Evolutionary conservation across 2,888 invertebrate genomes (phyloP).

Genomic region (Cosmia trapezina): DNA sequence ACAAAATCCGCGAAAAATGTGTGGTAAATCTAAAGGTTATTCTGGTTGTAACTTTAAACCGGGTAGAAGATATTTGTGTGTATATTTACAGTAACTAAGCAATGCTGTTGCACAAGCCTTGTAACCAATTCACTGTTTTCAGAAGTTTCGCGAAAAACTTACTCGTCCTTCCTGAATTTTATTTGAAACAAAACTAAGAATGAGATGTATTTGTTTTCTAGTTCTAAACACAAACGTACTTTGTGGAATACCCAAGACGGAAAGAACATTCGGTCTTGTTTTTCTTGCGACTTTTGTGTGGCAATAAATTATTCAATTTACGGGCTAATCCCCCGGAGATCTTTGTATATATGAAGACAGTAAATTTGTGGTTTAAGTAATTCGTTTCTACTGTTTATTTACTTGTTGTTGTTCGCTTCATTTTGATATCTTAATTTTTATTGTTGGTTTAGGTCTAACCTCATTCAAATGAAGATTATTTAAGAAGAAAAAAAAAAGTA

Average conservation of each 20-base stretch:
- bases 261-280: constrained; percentile 35
- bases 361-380: constrained; percentile 35
- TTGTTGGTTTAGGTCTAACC: not conserved
- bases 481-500: too few species aligned
- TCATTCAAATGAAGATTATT: not conserved
- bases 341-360: constrained; percentile 43
- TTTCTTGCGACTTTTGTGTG: constrained; percentile 38
- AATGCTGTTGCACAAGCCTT: not conserved
- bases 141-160: constrained; percentile 9
- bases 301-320: constrained; percentile 57
- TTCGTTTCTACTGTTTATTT: constrained; percentile 26
- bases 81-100: not conserved
- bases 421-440: constrained; percentile 1
- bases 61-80: not conserved
- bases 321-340: constrained; percentile 39
- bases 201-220: not conserved
- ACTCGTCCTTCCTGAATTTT: not conserved
- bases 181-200: constrained; percentile 6
- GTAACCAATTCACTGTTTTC: not conserved
- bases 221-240: constrained; percentile 5
- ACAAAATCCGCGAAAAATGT: not conserved
- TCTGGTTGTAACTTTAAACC: not conserved
- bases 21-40: not conserved
- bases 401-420: not conserved
- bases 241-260: constrained; percentile 7